Conservation (phyloP, 2,113 vertebrate genomes). For the Malurus elegans region DNA sequence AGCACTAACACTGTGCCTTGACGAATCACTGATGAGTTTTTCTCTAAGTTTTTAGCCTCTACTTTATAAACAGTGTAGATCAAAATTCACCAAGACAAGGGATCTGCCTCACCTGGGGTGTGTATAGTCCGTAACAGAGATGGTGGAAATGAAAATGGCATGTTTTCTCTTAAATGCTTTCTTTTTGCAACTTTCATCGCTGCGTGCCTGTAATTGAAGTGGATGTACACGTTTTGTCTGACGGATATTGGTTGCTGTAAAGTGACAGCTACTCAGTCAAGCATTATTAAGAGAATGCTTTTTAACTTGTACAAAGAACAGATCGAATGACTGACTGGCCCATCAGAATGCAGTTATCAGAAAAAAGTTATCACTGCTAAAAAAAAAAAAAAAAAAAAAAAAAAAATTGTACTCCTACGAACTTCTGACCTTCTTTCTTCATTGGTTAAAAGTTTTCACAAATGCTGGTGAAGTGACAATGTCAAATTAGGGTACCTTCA, state of each 20-base stretch:
- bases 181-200: neutral
- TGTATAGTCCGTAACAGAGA: accelerated
- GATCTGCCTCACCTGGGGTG: neutral
- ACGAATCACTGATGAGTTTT: neutral
- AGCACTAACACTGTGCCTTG: neutral
- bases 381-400: neutral
- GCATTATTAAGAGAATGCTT: neutral
- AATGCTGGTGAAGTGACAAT: neutral
- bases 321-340: neutral
- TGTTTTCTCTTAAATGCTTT: neutral
- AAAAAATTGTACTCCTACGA: neutral
- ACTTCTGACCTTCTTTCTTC: neutral
- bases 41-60: neutral
- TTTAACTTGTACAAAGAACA: neutral
- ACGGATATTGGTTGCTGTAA: neutral
- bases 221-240: neutral
- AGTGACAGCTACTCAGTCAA: neutral
- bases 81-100: neutral
- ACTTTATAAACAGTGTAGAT: neutral
- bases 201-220: neutral
- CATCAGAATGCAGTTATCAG: neutral
- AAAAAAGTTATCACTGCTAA: neutral
- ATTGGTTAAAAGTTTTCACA: neutral
- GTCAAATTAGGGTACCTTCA: neutral
- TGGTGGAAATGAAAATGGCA: neutral